Percentiles rank a stretch among this genome's conserved stretches.
Conservation (phyloP, 2,113 vertebrate genomes). For the Paedocypris sp. region DNA sequence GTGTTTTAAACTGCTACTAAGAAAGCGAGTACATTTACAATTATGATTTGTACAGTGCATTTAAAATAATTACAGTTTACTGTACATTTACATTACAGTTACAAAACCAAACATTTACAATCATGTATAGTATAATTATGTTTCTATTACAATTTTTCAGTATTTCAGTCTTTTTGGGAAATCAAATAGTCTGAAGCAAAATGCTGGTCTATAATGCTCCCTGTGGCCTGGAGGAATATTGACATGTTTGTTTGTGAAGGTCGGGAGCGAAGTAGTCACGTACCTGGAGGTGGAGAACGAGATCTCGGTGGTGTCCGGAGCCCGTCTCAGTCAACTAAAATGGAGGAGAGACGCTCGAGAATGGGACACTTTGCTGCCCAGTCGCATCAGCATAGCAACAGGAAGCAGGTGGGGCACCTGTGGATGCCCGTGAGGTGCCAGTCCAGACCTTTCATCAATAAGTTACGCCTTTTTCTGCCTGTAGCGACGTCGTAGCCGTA, state of each 20-base stretch:
- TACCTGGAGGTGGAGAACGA: slow-evolving; percentile 95
- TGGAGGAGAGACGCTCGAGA: slow-evolving; percentile 82
- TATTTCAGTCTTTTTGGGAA: too few species aligned
- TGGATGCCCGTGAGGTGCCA: too few species aligned
- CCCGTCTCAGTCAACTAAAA: slow-evolving; percentile 81
- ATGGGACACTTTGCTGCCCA: slow-evolving; percentile 84
- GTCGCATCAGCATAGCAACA: slow-evolving; percentile 73
- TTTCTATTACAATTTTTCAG: too few species aligned
- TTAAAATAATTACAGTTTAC: too few species aligned
- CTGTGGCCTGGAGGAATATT: neutral
- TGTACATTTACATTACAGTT: too few species aligned
- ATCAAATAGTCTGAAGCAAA: neutral
- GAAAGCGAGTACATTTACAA: too few species aligned
- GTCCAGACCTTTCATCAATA: neutral
- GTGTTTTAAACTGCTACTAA: too few species aligned
- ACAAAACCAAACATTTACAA: too few species aligned
- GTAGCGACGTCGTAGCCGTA: slow-evolving; percentile 79
- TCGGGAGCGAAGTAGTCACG: slow-evolving; percentile 81
- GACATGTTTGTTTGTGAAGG: slow-evolving; percentile 53
- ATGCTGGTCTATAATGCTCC: neutral
- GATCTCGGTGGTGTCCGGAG: slow-evolving; percentile 67
- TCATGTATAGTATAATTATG: too few species aligned
- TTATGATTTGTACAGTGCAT: too few species aligned
- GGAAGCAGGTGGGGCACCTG: slow-evolving; percentile 76
- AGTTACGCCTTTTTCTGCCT: neutral